These are phyloP conservation scores for Paramuricea clavata DNA, from an alignment of 92 coral and sea anemone species.

Conservation along the genomic window DNA sequence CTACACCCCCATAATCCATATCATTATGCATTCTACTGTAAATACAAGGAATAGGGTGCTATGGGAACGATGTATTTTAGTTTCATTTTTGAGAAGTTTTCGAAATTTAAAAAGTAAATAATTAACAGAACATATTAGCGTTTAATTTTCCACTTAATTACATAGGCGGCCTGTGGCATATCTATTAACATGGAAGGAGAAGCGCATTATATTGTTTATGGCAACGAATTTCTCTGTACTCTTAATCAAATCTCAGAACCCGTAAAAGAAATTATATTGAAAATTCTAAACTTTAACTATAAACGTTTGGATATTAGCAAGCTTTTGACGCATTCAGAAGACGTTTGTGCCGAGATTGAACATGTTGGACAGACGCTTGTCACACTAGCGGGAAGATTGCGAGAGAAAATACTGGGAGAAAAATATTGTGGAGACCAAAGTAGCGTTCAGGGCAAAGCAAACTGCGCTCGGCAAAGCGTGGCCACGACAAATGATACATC, in stretches of 20 bases:
- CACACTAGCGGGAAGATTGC: conserved; percentile 21
- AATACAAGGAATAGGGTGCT: too few relatives aligned
- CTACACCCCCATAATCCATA: too few relatives aligned
- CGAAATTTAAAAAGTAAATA: too few relatives aligned
- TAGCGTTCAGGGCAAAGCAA: background rate
- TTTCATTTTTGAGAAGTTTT: too few relatives aligned
- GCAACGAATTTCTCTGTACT: conserved; percentile 10
- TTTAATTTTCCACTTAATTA: too few relatives aligned
- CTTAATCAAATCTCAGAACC: conserved; percentile 21
- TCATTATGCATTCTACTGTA: too few relatives aligned
- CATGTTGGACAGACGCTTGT: conserved; percentile 1
- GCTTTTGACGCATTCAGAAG: background rate
- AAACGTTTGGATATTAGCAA: conserved; percentile 29
- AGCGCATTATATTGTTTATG: conserved; percentile 15
- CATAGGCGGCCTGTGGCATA: background rate
- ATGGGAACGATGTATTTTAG: too few relatives aligned
- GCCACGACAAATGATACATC: background rate
- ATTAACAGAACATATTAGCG: too few relatives aligned
- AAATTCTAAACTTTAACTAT: conserved; percentile 8
- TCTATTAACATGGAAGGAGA: background rate
- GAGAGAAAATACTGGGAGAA: background rate
- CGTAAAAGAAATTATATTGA: background rate
- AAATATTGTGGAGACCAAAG: background rate
- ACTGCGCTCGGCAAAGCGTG: background rate
- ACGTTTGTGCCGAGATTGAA: conserved; percentile 24